Base-by-base conservation (phyloP, 2,888 invertebrate genomes). In the Sarcophaga caerulescens region DNA sequence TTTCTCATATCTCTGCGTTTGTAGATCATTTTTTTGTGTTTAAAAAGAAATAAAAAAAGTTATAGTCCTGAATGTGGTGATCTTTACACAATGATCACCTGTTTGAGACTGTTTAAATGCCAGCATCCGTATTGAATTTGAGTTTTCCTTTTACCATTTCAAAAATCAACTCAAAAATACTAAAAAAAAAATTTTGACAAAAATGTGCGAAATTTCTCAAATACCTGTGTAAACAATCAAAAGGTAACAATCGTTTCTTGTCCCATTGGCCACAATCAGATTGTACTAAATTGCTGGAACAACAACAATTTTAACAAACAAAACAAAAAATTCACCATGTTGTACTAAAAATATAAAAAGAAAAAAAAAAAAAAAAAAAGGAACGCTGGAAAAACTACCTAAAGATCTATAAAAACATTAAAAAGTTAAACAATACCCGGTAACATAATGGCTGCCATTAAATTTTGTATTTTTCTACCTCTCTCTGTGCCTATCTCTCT, bases 41-140 rank as follows among this genome's bases (percentile, higher is more conserved):
- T n/a, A 47, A 60, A 19, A 25, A 66, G 4, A 35, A 35, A 47
- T 47, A 11, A 47, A 47, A 47, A 14, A 11, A 14, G 14, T 47
- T 3, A 52, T 35, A 35, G 35, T 1, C 35, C 35, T 10, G 35
- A 35, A 8, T 35, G 10, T 35, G 35, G 87, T 86, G 90, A 87
- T 89, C 90, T 85, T 89, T 17, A 88, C 89, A 79, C 82, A 84
- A 88, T 89, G 89, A 90, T 90, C 91, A 91, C 92, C 92, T 91
- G 91, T 90, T 87, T 87, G 87, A 88, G 85, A 91, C 91, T 92
- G 84, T 82, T 79, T 68, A 25, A 63, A 63, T 65, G 65, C 75
- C 65, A 82, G 83, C 85, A 59, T 70, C 47, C 78, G 35, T 70
- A 63, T 47, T 60, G 71, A 74, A 70, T 81, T 82, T 80, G 81